Conservation (phyloP, 2,113 vertebrate genomes). For the Perca flavescens region DNA sequence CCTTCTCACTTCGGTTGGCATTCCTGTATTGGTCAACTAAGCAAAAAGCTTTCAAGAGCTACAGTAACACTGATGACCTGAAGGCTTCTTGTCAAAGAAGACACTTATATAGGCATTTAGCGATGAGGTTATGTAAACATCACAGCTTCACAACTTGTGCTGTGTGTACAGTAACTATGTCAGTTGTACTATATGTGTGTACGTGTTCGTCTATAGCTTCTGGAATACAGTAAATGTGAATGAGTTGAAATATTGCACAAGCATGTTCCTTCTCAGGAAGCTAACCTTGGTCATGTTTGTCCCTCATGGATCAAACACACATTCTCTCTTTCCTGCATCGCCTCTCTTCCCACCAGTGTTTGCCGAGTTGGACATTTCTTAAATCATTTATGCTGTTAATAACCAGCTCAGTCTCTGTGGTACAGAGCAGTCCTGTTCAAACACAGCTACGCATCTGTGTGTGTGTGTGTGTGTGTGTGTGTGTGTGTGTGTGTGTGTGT, state of each 20-base stretch:
- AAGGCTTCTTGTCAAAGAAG: constrained; percentile 60
- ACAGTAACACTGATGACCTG: constrained; percentile 57
- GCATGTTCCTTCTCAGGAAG: constrained; percentile 33
- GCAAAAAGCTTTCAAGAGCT: constrained; percentile 71
- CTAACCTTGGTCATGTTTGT: constrained; percentile 63
- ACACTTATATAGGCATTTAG: constrained; percentile 30
- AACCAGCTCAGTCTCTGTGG: constrained; percentile 77
- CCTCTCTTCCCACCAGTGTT: constrained; percentile 68
- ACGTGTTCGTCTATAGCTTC: constrained; percentile 25
- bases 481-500: constrained; percentile 33
- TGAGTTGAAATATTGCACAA: constrained; percentile 47
- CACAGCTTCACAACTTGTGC: constrained; percentile 29
- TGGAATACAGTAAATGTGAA: constrained; percentile 8
- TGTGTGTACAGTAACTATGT: constrained; percentile 17
- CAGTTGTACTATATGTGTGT: not conserved
- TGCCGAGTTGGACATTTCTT: constrained; percentile 81
- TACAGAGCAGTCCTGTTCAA: constrained; percentile 78
- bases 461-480: constrained; percentile 30
- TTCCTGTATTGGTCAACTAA: constrained; percentile 67
- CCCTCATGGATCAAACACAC: constrained; percentile 54
- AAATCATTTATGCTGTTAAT: constrained; percentile 87
- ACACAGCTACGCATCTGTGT: constrained; percentile 63
- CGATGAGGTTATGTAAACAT: constrained; percentile 38
- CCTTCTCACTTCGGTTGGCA: constrained; percentile 62
- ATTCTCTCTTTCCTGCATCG: constrained; percentile 27